Conservation (phyloP, 2,797 vertebrate species). For the Mycteria americana region DNA sequence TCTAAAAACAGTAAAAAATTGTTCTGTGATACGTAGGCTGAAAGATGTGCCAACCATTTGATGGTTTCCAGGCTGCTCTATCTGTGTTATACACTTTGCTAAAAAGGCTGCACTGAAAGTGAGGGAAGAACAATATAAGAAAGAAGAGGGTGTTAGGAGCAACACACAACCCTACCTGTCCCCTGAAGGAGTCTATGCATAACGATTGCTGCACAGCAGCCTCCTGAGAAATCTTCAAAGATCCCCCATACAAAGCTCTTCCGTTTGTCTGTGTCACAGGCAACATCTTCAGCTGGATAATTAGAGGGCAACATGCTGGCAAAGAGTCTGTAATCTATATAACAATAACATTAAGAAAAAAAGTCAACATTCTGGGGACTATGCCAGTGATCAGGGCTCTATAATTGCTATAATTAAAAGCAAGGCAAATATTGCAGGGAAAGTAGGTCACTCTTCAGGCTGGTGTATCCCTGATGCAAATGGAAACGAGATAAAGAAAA, state of each 20-base stretch:
- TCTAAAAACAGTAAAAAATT: background rate
- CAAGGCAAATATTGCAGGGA: slow-evolving; percentile 65
- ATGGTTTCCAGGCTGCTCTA: background rate
- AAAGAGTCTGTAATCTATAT: slow-evolving; percentile 60
- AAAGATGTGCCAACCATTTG: background rate
- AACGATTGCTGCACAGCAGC: background rate
- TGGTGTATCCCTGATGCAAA: slow-evolving; percentile 46
- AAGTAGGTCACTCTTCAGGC: slow-evolving; percentile 71
- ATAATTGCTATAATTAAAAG: slow-evolving; percentile 77
- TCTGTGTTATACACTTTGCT: background rate
- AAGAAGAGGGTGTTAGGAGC: background rate
- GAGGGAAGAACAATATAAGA: background rate
- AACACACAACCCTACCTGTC: background rate
- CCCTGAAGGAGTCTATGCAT: background rate
- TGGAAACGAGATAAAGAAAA: slow-evolving; percentile 29
- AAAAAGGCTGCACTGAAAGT: background rate
- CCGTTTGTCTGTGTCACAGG: background rate
- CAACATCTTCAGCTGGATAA: slow-evolving; percentile 33
- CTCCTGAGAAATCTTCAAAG: slow-evolving; percentile 7
- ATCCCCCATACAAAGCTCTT: background rate
- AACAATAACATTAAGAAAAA: slow-evolving; percentile 67
- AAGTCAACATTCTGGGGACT: slow-evolving; percentile 55
- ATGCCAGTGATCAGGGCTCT: slow-evolving; percentile 58
- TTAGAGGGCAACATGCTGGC: slow-evolving; percentile 45
- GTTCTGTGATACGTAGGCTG: background rate